phyloP scores from a whole-genome alignment of 2,888 invertebrate genomes.

The Hipparchia semele region DNA sequence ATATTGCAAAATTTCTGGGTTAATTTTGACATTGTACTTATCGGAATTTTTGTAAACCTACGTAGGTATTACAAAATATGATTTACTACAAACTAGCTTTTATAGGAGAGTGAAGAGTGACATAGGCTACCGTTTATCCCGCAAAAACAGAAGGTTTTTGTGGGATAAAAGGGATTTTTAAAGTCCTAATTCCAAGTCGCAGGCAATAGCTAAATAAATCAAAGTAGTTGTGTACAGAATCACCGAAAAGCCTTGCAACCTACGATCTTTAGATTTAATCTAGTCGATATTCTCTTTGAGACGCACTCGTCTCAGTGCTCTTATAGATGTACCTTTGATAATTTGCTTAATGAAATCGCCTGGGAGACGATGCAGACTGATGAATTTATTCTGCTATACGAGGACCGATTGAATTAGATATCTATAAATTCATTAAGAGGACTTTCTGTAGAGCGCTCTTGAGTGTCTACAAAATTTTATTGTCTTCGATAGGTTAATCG shows the following conservation, averaged over 20 bases:
- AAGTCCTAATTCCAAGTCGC: too few species aligned
- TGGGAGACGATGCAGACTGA: slow-evolving; percentile 16
- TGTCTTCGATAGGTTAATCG: background rate
- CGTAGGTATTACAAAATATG: too few species aligned
- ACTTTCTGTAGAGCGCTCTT: too few species aligned
- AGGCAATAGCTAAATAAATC: too few species aligned
- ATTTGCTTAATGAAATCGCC: slow-evolving; percentile 34
- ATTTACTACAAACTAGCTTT: too few species aligned
- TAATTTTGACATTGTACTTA: slow-evolving; percentile 1
- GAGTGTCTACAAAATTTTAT: background rate
- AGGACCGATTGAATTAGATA: slow-evolving; percentile 30
- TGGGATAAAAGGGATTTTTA: too few species aligned
- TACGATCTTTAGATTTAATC: background rate
- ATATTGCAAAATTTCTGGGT: background rate
- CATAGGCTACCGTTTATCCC: too few species aligned
- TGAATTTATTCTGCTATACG: slow-evolving; percentile 26
- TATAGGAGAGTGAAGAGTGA: too few species aligned
- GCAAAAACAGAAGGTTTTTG: too few species aligned
- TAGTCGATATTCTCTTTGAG: slow-evolving; percentile 6
- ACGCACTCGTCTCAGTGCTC: slow-evolving; percentile 22
- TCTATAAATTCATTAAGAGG: slow-evolving; percentile 14
- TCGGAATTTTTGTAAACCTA: background rate
- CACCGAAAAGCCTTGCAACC: background rate
- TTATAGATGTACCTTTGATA: slow-evolving; percentile 29
- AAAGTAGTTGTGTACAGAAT: too few species aligned